Evolutionary conservation across 53 echinoderm and acorn worm species (phyloP).

Genomic region (Arbacia lixula): DNA sequence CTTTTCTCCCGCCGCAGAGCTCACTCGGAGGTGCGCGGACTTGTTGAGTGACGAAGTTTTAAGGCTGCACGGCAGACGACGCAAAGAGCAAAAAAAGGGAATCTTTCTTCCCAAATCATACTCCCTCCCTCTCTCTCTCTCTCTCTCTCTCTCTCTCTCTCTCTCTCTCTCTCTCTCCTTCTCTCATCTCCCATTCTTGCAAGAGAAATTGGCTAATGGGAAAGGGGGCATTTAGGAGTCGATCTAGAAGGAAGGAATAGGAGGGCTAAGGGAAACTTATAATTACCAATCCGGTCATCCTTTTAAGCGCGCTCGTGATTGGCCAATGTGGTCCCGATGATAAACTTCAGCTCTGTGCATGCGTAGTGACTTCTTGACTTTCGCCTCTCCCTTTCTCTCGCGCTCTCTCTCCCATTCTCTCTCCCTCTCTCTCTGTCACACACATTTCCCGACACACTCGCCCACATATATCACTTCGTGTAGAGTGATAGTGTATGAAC

Average conservation of each 20-base stretch:
- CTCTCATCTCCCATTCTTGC: too few species aligned
- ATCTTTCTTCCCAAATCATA: too few species aligned
- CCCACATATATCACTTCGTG: conserved; percentile 5
- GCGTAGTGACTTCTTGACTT: conserved; percentile 42
- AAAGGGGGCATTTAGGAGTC: not conserved
- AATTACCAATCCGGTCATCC: not conserved
- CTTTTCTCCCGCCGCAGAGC: conserved; percentile 44
- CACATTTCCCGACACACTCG: conserved; percentile 25
- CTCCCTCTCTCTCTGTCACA: conserved; percentile 20
- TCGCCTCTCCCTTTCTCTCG: not conserved
- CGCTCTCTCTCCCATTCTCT: conserved; percentile 9
- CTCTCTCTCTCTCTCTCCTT: too few species aligned
- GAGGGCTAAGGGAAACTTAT: not conserved
- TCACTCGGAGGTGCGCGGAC: conserved; percentile 28
- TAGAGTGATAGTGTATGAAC: conserved; percentile 17
- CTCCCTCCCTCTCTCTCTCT: not conserved
- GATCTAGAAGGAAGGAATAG: not conserved
- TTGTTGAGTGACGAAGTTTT: conserved; percentile 45
- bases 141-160: not conserved
- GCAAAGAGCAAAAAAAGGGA: too few species aligned
- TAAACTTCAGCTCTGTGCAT: conserved; percentile 11
- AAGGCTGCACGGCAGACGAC: not conserved
- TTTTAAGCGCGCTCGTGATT: conserved; percentile 6
- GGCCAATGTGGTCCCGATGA: not conserved
- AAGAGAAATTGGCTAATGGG: too few species aligned